phyloP scores from a whole-genome alignment of 1,140 invertebrate genomes.

The Belonocnema kinseyi region DNA sequence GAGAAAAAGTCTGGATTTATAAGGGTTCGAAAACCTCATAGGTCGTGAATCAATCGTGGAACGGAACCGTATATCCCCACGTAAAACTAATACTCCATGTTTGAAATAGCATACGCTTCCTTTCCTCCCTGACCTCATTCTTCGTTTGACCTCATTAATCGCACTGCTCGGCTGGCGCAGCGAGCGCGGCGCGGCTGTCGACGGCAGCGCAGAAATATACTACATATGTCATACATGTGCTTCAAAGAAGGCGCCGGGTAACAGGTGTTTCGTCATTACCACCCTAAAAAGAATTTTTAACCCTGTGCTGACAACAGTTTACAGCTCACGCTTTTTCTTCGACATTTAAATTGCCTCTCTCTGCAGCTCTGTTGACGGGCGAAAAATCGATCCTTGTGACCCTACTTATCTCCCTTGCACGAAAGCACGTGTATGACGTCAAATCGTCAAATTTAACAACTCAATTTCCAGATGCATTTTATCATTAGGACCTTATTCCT shows the following conservation, averaged over 20 bases:
- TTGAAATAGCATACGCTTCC: slow-evolving; percentile 51
- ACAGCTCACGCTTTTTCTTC: background rate
- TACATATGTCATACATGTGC: slow-evolving; percentile 51
- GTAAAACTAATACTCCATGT: slow-evolving; percentile 1
- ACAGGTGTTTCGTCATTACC: slow-evolving; percentile 59
- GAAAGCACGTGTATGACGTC: slow-evolving; percentile 11
- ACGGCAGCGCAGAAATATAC: slow-evolving; percentile 24
- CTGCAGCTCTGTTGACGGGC: background rate
- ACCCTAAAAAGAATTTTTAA: slow-evolving; percentile 36
- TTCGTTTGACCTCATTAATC: slow-evolving; percentile 62
- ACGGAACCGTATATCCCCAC: background rate
- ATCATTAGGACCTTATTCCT: background rate
- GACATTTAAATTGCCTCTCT: background rate
- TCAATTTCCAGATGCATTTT: slow-evolving; percentile 1
- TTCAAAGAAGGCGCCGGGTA: slow-evolving; percentile 56
- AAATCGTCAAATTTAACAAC: slow-evolving; percentile 8
- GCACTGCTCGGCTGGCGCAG: slow-evolving; percentile 36
- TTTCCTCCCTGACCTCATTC: slow-evolving; percentile 65
- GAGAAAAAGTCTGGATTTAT: background rate
- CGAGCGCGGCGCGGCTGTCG: slow-evolving; percentile 35
- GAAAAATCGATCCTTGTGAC: slow-evolving; percentile 21
- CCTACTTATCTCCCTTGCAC: slow-evolving; percentile 1
- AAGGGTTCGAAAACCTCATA: background rate
- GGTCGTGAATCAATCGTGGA: background rate
- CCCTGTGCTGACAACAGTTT: slow-evolving; percentile 25